phyloP scores from a whole-genome alignment of 2,113 vertebrate species.

The Pipra filicauda region DNA sequence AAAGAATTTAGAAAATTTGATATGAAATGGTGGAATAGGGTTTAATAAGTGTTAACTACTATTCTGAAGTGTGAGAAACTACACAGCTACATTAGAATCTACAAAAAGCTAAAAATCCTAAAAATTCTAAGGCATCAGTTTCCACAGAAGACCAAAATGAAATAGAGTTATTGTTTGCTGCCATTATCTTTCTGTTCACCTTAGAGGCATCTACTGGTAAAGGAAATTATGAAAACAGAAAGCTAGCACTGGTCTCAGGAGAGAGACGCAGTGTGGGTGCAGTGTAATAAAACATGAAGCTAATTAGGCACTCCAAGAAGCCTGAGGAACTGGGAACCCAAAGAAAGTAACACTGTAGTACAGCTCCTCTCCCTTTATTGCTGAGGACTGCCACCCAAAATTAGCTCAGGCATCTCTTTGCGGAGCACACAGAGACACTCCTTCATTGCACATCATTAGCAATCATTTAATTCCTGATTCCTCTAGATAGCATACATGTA shows the following conservation, averaged over 20 bases:
- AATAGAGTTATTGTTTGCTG: not conserved
- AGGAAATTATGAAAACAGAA: not conserved
- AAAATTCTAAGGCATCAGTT: not conserved
- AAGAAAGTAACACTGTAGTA: not conserved
- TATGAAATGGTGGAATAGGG: too few species aligned
- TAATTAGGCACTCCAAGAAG: not conserved
- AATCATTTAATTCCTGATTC: not conserved
- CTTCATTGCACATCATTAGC: not conserved
- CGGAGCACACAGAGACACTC: not conserved
- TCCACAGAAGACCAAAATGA: not conserved
- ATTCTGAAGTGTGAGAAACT: too few species aligned
- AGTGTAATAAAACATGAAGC: not conserved
- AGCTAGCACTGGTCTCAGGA: not conserved
- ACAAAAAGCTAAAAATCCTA: too few species aligned
- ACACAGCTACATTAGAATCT: too few species aligned
- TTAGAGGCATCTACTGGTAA: not conserved
- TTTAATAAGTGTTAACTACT: too few species aligned
- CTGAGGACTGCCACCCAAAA: not conserved
- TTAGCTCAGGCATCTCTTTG: not conserved
- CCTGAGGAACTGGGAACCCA: not conserved
- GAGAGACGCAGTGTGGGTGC: not conserved
- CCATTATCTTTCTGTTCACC: not conserved
- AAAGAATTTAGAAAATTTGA: too few species aligned
- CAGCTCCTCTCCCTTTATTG: not conserved
- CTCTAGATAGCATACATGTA: too few species aligned